phyloP scores from a whole-genome alignment of 2,113 vertebrate species.

The Bufo bufo region DNA sequence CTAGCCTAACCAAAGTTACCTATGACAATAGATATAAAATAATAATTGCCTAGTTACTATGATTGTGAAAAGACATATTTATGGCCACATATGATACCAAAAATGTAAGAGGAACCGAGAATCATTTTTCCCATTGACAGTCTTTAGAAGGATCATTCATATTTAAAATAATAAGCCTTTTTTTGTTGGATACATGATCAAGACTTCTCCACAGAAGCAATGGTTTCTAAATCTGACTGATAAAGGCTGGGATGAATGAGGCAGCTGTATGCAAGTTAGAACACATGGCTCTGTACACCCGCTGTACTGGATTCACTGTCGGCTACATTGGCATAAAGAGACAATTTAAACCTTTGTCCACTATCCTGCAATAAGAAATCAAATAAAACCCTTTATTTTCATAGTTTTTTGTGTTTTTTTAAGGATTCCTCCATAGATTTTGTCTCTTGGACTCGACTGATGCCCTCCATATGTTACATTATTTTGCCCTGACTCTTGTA shows the following conservation, averaged over 20 bases:
- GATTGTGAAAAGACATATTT: too few relatives aligned
- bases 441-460: not conserved
- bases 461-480: not conserved
- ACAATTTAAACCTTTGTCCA: not conserved
- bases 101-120: too few relatives aligned
- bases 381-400: too few relatives aligned
- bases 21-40: too few relatives aligned
- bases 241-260: not conserved
- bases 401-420: too few relatives aligned
- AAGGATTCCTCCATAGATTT: not conserved
- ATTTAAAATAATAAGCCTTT: too few relatives aligned
- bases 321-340: not conserved
- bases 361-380: not conserved
- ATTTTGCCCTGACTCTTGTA: not conserved
- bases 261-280: not conserved
- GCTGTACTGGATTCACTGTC: not conserved
- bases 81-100: too few relatives aligned
- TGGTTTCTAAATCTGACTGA: not conserved
- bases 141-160: too few relatives aligned
- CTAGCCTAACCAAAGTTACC: too few relatives aligned
- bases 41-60: too few relatives aligned
- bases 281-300: not conserved
- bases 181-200: too few relatives aligned
- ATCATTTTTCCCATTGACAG: too few relatives aligned
- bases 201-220: not conserved